Evolutionary conservation across 2,113 vertebrate species (phyloP).

Genomic region (Leptodactylus fuscus): DNA sequence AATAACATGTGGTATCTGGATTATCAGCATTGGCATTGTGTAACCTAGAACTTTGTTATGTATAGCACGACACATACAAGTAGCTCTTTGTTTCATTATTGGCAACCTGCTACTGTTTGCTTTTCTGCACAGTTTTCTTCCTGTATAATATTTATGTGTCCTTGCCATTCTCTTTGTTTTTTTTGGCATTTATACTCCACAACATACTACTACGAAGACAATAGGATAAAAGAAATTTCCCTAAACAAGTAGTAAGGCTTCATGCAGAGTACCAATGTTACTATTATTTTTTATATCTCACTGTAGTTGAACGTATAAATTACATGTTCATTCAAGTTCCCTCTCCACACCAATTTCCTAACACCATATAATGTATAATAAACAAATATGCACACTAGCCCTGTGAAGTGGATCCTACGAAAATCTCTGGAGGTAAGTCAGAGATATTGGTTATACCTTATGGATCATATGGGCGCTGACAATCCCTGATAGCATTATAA

Average conservation of each 20-base stretch:
- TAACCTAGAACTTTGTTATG: constrained; percentile 8
- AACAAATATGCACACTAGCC: background rate
- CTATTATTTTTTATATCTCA: background rate
- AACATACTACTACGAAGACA: constrained; percentile 14
- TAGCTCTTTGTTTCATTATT: constrained; percentile 28
- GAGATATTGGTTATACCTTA: background rate
- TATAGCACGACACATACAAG: constrained; percentile 10
- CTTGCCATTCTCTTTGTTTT: constrained; percentile 38
- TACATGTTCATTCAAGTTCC: background rate
- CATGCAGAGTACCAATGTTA: background rate
- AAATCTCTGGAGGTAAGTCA: background rate
- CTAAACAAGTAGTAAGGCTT: background rate
- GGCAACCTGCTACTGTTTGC: constrained; percentile 33
- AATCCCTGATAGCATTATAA: background rate
- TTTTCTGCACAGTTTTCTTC: constrained; percentile 42
- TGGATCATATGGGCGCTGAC: background rate
- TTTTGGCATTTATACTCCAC: constrained; percentile 35
- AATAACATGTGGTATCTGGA: background rate
- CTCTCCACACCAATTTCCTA: background rate
- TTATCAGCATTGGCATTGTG: background rate
- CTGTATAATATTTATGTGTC: constrained; percentile 46
- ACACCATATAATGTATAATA: background rate
- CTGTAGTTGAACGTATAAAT: background rate
- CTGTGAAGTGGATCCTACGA: background rate
- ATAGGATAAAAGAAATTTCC: background rate